Evolutionary conservation across 2,797 vertebrate genomes (phyloP), one percentile per base, ranked within the genome.

Genomic region (Microhierax caerulescens): DNA sequence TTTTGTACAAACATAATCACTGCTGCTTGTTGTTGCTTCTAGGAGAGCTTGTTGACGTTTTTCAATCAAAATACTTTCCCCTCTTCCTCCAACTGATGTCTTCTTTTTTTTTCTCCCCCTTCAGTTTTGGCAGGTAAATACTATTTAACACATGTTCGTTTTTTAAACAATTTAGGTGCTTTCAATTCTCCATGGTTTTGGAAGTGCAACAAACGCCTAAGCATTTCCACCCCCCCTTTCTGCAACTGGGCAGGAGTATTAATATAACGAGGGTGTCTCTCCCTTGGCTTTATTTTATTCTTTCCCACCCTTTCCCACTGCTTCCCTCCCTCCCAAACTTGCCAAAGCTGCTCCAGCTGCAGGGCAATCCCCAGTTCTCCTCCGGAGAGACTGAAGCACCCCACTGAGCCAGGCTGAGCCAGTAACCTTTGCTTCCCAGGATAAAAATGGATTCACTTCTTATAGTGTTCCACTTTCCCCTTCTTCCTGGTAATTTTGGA

Each of bases 31-130:
- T 92, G 69, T 25, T 86, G 63, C 91, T 89, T 91, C 91, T 60
- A 65, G 64, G 48, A 89, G 92, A 89, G 64, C 70, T 80, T 80
- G 89, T 68, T 93, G 94, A 87, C 72, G 80, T 95, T 96, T 91
- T 94, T 92, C 88, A 94, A 36, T 75, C 73, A 93, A 94, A 91
- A 92, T 61, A 86, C 84, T 95, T 91, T 65, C 65, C n/a, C 23
- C 53, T 77, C 61, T 64, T 22, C 34, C 69, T 90, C 45, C 69
- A 86, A 1, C 4, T 80, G 69, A 78, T 41, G 56, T 47, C 51
- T 43, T 93, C 13, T 76, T 84, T 61, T 88, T 45, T 16, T 43
- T 70, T 22, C 24, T 12, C 9, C 6, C 7, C 18, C 63, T 85
- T 59, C 48, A 54, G 41, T 82, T 95, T 54, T 90, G 60, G 60